A percentile compares a stretch with the other conserved stretches of the same genome.
Conservation (phyloP, 2,888 invertebrate genomes). For the Cotesia congregata region DNA sequence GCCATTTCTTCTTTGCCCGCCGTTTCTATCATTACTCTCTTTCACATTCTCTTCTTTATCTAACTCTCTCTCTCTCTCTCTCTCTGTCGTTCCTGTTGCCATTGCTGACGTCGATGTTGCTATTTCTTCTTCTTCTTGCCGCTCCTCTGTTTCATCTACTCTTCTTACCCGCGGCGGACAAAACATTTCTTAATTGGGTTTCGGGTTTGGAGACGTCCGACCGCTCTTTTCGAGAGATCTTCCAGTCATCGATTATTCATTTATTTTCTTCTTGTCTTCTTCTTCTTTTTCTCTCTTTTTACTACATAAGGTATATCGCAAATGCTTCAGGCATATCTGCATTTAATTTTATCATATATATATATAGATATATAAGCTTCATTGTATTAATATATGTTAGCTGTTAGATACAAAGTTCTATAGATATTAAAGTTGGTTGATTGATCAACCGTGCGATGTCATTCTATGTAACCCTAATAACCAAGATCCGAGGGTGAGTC, state of each 20-base stretch:
- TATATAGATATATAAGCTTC: not conserved
- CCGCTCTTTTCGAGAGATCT: constrained; percentile 46
- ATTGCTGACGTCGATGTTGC: constrained; percentile 27
- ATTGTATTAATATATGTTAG: not conserved
- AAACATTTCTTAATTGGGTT: constrained; percentile 71
- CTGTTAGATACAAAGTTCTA: not conserved
- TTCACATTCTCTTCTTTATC: constrained; percentile 42
- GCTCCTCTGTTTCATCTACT: constrained; percentile 41
- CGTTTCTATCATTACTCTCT: constrained; percentile 40
- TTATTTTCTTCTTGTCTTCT: constrained; percentile 48
- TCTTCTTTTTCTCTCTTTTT: constrained; percentile 28
- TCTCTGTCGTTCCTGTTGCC: not conserved
- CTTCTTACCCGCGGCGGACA: constrained; percentile 64
- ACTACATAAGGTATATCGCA: constrained; percentile 30
- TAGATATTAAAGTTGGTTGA: not conserved
- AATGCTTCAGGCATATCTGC: constrained; percentile 9
- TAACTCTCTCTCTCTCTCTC: constrained; percentile 36
- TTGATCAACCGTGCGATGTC: constrained; percentile 32
- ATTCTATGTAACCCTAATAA: constrained; percentile 45
- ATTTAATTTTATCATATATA: constrained; percentile 7
- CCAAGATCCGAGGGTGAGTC: constrained; percentile 46
- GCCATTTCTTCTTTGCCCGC: constrained; percentile 37
- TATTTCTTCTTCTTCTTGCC: constrained; percentile 42
- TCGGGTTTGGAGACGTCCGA: constrained; percentile 53
- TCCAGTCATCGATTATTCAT: constrained; percentile 57